Evolutionary conservation across 1,140 invertebrate species (phyloP).

Genomic region (Ips typographus): DNA sequence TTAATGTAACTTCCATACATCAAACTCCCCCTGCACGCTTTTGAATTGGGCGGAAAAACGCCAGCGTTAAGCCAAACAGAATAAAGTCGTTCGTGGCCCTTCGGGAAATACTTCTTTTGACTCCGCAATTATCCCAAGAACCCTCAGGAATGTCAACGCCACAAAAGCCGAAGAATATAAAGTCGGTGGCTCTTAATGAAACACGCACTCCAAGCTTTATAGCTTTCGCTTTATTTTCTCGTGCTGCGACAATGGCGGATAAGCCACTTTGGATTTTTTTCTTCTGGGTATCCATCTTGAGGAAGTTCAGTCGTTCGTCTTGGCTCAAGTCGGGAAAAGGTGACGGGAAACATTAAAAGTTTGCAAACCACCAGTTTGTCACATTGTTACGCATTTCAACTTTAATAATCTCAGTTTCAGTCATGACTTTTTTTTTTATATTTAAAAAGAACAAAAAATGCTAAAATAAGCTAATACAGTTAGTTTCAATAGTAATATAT

Average conservation of each 20-base stretch:
- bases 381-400: too few species aligned
- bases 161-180: conserved; percentile 31
- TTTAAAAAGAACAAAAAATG: too few species aligned
- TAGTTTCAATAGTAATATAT: too few species aligned
- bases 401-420: too few species aligned
- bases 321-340: too few species aligned
- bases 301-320: too few species aligned
- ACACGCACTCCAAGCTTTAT: conserved; percentile 30
- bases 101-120: conserved; percentile 17
- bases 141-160: conserved; percentile 27
- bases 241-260: conserved; percentile 13
- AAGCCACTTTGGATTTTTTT: conserved; percentile 23
- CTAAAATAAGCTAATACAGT: too few species aligned
- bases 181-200: conserved; percentile 26
- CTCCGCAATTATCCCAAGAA: conserved; percentile 26
- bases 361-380: too few species aligned
- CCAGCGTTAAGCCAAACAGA: conserved; percentile 13
- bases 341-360: too few species aligned
- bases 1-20: conserved; percentile 6
- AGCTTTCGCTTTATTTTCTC: conserved; percentile 29
- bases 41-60: not conserved
- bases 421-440: too few species aligned
- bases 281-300: too few species aligned
- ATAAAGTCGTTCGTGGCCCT: conserved; percentile 7
- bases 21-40: not conserved